phyloP scores from a whole-genome alignment of 2,888 invertebrate species.

The Dendrolimus pini region DNA sequence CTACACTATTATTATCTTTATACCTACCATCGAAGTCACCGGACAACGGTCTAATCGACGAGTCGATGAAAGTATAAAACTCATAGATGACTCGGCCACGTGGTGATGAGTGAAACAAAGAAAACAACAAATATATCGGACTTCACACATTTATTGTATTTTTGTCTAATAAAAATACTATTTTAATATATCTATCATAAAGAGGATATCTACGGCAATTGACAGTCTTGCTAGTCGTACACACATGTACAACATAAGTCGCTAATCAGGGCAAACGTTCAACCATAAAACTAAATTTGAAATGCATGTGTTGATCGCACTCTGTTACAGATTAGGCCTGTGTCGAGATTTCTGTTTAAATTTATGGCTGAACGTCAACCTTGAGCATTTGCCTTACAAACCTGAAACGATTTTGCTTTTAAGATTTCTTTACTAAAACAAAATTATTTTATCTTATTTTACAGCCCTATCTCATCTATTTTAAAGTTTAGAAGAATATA shows the following conservation, averaged over 20 bases:
- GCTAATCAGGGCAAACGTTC: neutral
- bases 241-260: slow-evolving; percentile 46
- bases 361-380: slow-evolving; percentile 17
- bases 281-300: neutral
- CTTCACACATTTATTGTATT: slow-evolving; percentile 78
- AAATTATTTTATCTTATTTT: slow-evolving; percentile 51
- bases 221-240: slow-evolving; percentile 72
- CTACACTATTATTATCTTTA: too few species aligned
- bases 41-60: too few species aligned
- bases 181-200: slow-evolving; percentile 65
- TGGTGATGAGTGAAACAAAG: slow-evolving; percentile 1
- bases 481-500: slow-evolving; percentile 22
- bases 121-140: slow-evolving; percentile 43
- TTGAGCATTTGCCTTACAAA: slow-evolving; percentile 4
- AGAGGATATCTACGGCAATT: slow-evolving; percentile 73
- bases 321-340: too few species aligned
- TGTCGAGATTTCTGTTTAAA: neutral
- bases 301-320: neutral
- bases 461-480: slow-evolving; percentile 54
- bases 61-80: too few species aligned
- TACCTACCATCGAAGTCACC: too few species aligned
- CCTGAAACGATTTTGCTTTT: slow-evolving; percentile 32
- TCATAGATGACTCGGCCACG: too few species aligned
- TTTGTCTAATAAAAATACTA: slow-evolving; percentile 77
- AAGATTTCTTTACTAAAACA: slow-evolving; percentile 36